phyloP scores from a whole-genome alignment of 2,797 vertebrate genomes.

The Rhyacichthys aspro region DNA sequence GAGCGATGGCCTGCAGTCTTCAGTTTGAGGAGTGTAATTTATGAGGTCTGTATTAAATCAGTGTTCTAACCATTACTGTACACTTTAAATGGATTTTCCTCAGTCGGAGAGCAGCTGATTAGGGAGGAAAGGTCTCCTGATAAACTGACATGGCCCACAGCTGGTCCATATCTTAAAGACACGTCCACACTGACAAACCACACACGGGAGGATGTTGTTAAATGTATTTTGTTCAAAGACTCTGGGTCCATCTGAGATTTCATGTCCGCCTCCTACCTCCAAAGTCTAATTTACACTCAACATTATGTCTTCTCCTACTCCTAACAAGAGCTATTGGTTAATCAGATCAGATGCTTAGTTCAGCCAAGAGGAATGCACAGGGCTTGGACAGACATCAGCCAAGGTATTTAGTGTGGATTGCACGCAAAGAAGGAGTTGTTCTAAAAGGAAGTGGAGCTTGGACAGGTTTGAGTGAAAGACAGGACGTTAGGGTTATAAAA shows the following conservation, averaged over 20 bases:
- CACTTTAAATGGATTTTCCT: slow-evolving; percentile 41
- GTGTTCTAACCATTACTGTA: slow-evolving; percentile 38
- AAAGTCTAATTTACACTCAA: slow-evolving; percentile 60
- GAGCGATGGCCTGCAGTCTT: background rate
- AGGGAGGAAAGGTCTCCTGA: slow-evolving; percentile 43
- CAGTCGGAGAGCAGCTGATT: slow-evolving; percentile 52
- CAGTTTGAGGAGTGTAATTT: background rate
- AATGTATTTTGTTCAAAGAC: slow-evolving; percentile 61
- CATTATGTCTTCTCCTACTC: slow-evolving; percentile 33
- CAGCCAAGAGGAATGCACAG: slow-evolving; percentile 57
- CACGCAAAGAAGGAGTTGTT: slow-evolving; percentile 22
- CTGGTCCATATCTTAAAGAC: slow-evolving; percentile 43
- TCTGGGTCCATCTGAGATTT: slow-evolving; percentile 53
- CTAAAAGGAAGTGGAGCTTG: slow-evolving; percentile 17
- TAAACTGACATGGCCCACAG: slow-evolving; percentile 58
- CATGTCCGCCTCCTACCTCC: slow-evolving; percentile 52
- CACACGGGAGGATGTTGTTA: slow-evolving; percentile 62
- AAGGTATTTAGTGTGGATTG: slow-evolving; percentile 42
- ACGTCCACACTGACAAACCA: slow-evolving; percentile 28
- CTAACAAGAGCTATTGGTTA: slow-evolving; percentile 29
- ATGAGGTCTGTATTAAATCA: background rate
- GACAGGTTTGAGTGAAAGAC: slow-evolving; percentile 6
- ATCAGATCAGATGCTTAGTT: slow-evolving; percentile 65
- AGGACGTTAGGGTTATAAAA: background rate
- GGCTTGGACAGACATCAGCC: slow-evolving; percentile 47